Base-by-base conservation (phyloP, 2,797 vertebrate genomes). In the Sparus aurata region DNA sequence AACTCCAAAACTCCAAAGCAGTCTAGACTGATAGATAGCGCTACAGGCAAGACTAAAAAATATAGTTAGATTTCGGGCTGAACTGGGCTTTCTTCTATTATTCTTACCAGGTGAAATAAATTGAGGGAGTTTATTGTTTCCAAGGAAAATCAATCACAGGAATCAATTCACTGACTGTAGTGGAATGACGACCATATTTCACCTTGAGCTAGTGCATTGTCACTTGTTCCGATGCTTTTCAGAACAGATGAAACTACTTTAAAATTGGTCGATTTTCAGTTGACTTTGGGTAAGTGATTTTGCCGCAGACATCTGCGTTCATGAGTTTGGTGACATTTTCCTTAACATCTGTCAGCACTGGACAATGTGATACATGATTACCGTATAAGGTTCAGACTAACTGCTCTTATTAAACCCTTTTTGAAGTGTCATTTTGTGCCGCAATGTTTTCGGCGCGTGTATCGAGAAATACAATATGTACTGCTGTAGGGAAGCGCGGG, bases 191-290 rank as follows among this genome's bases (percentile, higher is more conserved):
- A n/a, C 23, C 1, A 0, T 25, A 13, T n/a, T 62, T 34, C 12
- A 18, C 23, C 43, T 30, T 45, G 8, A 23, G 34, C 38, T 11
- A 13, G 15, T 15, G 30, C 8, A 23, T 3, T 50, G 60, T 38
- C 22, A 49, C 54, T 30, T 47, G 38, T 38, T 71, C 38, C 41
- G 12, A 2, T 2, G 7, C 20, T 59, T 75, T 69, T 50, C 13
- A 30, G 81, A 72, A 34, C 60, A 34, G 23, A 72, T 64, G n/a
- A 64, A 77, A 30, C 16, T 5, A 23, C 46, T 77, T 77, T 55
- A 43, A 43, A 25, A n/a, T 12, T n/a, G 57, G 63, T 17, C 55
- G 53, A 6, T 60, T 41, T 50, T 68, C 15, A 13, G 47, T 54
- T 54, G 60, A 63, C n/a, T 27, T 17, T 17, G 11, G 12, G 34